Conservation (phyloP, 2,113 vertebrate genomes). For the Chloropsis cyanopogon region DNA sequence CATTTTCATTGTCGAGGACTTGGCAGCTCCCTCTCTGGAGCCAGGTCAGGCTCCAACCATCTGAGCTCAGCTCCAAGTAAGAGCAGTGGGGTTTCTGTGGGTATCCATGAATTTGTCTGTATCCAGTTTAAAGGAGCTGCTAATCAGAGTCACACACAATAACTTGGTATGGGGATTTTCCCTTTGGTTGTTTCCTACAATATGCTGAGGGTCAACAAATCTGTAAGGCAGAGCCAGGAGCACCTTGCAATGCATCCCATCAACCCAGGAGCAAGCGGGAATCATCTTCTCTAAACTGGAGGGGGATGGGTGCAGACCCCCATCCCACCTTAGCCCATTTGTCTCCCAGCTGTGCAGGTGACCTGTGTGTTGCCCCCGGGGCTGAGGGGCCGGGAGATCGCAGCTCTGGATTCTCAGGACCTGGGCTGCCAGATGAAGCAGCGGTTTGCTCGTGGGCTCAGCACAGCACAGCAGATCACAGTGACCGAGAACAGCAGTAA, state of each 20-base stretch:
- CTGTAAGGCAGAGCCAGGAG: background rate
- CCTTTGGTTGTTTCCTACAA: background rate
- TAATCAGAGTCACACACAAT: background rate
- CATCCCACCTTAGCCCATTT: background rate
- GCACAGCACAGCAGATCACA: background rate
- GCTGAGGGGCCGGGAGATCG: background rate
- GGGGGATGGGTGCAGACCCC: background rate
- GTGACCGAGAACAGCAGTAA: constrained; percentile 36
- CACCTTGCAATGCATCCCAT: background rate
- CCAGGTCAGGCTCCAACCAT: background rate
- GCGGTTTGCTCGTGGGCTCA: background rate
- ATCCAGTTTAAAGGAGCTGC: background rate
- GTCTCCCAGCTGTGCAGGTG: constrained; percentile 40
- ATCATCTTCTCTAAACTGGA: background rate
- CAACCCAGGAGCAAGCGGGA: background rate
- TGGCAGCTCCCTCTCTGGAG: background rate
- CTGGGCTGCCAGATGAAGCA: constrained; percentile 17
- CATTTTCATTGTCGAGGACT: background rate
- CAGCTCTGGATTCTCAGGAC: constrained; percentile 1
- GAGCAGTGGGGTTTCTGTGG: background rate
- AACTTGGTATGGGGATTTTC: background rate
- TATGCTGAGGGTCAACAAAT: fast-evolving
- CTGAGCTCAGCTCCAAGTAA: background rate
- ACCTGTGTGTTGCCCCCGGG: background rate
- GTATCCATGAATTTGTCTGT: background rate